Evolutionary conservation across 2,888 invertebrate genomes (phyloP), one percentile per base, ranked within the genome.

Genomic region (Tubulanus polymorphus): DNA sequence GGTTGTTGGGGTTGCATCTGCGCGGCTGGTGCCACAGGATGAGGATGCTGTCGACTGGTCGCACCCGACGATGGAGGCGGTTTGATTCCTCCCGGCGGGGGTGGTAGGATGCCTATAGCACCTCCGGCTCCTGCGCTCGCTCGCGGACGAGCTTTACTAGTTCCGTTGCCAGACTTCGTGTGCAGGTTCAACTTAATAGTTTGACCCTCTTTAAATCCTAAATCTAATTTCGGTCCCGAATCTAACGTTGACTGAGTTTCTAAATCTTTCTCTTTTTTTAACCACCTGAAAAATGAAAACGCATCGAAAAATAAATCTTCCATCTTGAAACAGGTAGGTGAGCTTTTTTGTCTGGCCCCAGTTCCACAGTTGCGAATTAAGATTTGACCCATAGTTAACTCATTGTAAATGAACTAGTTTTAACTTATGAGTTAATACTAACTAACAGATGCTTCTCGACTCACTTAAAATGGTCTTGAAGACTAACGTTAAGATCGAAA

Each of bases 161-260:
- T 71, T 12, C 62, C 62, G 46, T 64, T 67, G 55, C 45, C 47
- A 2, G 25, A 26, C 48, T 56, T n/a, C 28, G 60, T 63, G 52
- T 65, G 69, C 90, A 99, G 93, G 76, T 96, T 99, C 59, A 99
- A 95, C 83, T 94, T 97, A 65, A 99, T 99, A 1, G 97, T 99
- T 83, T 99, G 94, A 23, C 99, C 99, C 74, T 97, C 97, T 76
- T 99, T 99, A 78, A 99, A 97, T 49, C 95, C 90, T 53, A 99
- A 84, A 83, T 99, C 96, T 41, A 99, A 82, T 69, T 92, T 88
- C 67, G 83, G 83, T 85, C 86, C 70, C 26, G 85, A 85, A 71
- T 88, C 87, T 35, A 79, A 71, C 20, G 69, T 61, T 3, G 59
- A 62, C 76, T 87, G 63, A 86, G 87, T 78, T 88, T 90, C 76